Percentiles rank a stretch among this genome's conserved stretches.
Conservation (phyloP, 1,140 invertebrate genomes). For the Sitodiplosis mosellana region DNA sequence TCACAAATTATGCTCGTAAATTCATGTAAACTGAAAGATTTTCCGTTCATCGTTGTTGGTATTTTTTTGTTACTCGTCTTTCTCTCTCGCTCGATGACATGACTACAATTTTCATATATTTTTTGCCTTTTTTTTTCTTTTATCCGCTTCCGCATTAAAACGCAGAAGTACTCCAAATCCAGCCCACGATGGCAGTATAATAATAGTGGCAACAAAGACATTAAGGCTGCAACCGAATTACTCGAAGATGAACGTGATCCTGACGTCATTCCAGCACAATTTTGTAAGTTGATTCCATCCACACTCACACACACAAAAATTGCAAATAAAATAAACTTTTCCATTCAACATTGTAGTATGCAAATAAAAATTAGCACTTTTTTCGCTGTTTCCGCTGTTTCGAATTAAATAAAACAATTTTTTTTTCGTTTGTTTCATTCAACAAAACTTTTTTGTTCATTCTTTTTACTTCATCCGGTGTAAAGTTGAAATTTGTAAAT, state of each 20-base stretch:
- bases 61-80: not conserved
- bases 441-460: too few relatives aligned
- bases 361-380: too few relatives aligned
- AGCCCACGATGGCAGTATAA: conserved; percentile 21
- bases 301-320: not conserved
- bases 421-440: too few relatives aligned
- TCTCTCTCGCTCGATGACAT: not conserved
- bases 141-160: not conserved
- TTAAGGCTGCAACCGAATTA: conserved; percentile 20
- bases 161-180: not conserved
- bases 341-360: not conserved
- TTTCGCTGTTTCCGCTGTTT: too few relatives aligned
- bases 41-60: not conserved
- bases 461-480: too few relatives aligned
- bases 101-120: conserved; percentile 3
- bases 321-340: not conserved
- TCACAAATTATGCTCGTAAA: not conserved
- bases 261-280: conserved; percentile 53
- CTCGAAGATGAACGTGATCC: conserved; percentile 43
- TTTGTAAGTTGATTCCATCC: conserved; percentile 29
- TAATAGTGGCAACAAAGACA: conserved; percentile 13
- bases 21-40: not conserved
- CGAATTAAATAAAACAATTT: too few relatives aligned
- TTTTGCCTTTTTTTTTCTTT: not conserved
- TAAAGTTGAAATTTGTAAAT: too few relatives aligned